Evolutionary conservation across 2,797 vertebrate genomes (phyloP).

Genomic region (Gallinago nigripennis): DNA sequence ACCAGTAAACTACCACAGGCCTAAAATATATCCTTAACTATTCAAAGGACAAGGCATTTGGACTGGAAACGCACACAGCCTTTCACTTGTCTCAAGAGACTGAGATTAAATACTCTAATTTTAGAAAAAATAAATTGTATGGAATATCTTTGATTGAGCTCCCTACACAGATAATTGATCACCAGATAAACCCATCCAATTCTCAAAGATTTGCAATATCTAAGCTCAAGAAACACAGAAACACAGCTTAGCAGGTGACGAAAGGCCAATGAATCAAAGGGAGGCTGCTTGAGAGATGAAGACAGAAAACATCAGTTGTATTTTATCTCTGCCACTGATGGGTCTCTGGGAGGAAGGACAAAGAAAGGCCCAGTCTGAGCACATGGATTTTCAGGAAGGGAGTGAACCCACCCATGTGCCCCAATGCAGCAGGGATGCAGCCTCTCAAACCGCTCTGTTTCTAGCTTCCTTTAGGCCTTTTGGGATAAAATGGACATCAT

Average conservation of each 20-base stretch:
- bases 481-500: background rate
- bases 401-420: accelerated
- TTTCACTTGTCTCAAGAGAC: background rate
- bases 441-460: background rate
- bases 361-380: background rate
- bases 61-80: background rate
- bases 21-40: background rate
- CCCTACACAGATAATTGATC: background rate
- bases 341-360: background rate
- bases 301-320: background rate
- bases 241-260: background rate
- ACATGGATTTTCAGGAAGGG: background rate
- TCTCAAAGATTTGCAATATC: background rate
- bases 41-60: background rate
- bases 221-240: background rate
- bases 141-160: background rate
- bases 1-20: background rate
- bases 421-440: background rate
- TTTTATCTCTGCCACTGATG: background rate
- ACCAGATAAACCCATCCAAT: background rate
- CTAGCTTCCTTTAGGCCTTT: background rate
- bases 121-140: background rate
- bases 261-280: background rate
- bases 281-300: background rate
- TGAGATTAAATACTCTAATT: background rate